phyloP scores from a whole-genome alignment of 2,113 vertebrate genomes.

The Todiramphus chloris region DNA sequence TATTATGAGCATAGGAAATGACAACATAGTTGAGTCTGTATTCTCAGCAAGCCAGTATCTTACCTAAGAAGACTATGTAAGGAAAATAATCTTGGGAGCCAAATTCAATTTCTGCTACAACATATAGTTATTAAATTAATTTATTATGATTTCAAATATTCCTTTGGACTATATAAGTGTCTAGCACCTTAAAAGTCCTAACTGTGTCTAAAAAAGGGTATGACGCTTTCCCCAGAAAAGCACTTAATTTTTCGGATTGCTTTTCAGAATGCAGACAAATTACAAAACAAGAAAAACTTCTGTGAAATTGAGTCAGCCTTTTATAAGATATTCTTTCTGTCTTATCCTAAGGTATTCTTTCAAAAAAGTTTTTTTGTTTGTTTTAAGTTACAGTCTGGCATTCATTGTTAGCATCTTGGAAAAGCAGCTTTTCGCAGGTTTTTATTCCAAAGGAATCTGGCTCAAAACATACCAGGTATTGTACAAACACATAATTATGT shows the following conservation, averaged over 20 bases:
- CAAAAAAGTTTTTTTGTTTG: background rate
- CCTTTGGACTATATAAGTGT: background rate
- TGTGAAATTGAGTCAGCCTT: background rate
- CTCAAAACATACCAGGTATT: background rate
- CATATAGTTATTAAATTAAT: background rate
- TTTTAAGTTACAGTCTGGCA: background rate
- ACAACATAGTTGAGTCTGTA: background rate
- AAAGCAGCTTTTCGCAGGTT: background rate
- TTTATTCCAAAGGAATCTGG: background rate
- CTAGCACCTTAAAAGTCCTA: background rate
- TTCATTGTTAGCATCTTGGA: background rate
- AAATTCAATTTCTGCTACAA: background rate
- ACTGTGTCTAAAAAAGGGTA: background rate
- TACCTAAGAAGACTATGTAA: background rate
- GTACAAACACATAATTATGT: background rate
- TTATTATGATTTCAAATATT: background rate
- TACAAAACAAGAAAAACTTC: background rate
- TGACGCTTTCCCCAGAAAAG: background rate
- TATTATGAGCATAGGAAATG: background rate
- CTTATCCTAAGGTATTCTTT: background rate
- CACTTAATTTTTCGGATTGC: background rate
- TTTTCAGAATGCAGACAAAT: background rate
- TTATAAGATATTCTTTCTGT: background rate
- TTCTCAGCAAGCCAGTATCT: background rate
- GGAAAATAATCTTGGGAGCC: background rate